phyloP scores from a whole-genome alignment of 2,113 vertebrate species.

The Cyrtonyx montezumae region DNA sequence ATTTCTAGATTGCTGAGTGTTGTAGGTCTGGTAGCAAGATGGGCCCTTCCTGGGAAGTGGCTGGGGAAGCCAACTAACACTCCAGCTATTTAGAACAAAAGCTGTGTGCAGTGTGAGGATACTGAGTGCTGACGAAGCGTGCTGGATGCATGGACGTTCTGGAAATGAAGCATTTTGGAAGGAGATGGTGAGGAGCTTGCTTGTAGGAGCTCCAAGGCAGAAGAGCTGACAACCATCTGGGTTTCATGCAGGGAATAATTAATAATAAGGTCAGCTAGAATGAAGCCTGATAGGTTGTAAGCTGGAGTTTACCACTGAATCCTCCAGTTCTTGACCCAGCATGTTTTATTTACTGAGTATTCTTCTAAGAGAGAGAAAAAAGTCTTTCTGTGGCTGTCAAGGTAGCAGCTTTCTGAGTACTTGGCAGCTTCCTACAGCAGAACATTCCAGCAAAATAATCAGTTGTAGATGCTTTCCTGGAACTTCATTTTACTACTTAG shows the following conservation, averaged over 20 bases:
- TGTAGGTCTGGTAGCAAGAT: background rate
- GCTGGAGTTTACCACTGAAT: background rate
- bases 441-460: background rate
- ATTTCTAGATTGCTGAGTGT: background rate
- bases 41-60: conserved; percentile 3
- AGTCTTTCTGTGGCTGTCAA: background rate
- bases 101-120: background rate
- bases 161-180: background rate
- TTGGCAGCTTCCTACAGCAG: background rate
- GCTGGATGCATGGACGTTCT: background rate
- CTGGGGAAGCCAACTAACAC: background rate
- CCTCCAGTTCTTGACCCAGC: background rate
- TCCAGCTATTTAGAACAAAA: background rate
- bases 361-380: background rate
- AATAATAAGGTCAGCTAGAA: background rate
- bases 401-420: background rate
- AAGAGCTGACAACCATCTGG: background rate
- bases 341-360: background rate
- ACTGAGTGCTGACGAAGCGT: background rate
- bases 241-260: background rate
- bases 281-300: background rate
- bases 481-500: background rate
- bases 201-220: background rate
- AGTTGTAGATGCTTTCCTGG: background rate
- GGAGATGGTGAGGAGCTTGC: background rate